phyloP scores from a whole-genome alignment of 2,888 invertebrate species.

The Marasmarcha lunaedactyla region DNA sequence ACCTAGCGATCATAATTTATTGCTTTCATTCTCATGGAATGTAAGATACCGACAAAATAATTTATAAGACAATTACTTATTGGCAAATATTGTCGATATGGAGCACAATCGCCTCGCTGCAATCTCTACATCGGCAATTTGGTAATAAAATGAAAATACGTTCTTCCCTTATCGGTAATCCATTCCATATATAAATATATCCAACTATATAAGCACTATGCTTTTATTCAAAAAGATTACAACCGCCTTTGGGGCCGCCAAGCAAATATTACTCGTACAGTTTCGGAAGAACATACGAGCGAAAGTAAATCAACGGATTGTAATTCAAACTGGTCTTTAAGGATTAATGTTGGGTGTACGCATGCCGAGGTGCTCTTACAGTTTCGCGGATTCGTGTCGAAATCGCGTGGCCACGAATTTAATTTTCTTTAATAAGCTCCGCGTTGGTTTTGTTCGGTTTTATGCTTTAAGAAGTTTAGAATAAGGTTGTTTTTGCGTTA shows the following conservation, averaged over 20 bases:
- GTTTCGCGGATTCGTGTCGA: slow-evolving; percentile 47
- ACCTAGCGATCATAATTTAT: too few relatives aligned
- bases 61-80: slow-evolving; percentile 52
- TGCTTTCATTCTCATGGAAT: slow-evolving; percentile 37
- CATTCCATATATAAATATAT: slow-evolving; percentile 54
- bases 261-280: slow-evolving; percentile 17
- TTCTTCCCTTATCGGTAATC: slow-evolving; percentile 62
- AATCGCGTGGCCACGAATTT: slow-evolving; percentile 63
- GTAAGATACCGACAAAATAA: slow-evolving; percentile 38
- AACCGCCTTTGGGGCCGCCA: slow-evolving; percentile 10
- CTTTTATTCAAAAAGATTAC: slow-evolving; percentile 11
- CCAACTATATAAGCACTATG: slow-evolving; percentile 54
- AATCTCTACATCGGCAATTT: slow-evolving; percentile 68
- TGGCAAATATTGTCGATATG: slow-evolving; percentile 59
- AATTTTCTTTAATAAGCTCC: slow-evolving; percentile 67
- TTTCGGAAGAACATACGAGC: background rate
- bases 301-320: slow-evolving; percentile 15
- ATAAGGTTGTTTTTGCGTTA: slow-evolving; percentile 8
- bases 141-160: slow-evolving; percentile 72
- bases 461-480: background rate
- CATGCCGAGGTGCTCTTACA: slow-evolving; percentile 23
- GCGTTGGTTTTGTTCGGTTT: background rate
- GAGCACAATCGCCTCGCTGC: slow-evolving; percentile 42
- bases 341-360: slow-evolving; percentile 31
- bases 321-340: slow-evolving; percentile 26